Base-by-base conservation (phyloP, 2,113 vertebrate genomes). In the Cyanoderma ruficeps region DNA sequence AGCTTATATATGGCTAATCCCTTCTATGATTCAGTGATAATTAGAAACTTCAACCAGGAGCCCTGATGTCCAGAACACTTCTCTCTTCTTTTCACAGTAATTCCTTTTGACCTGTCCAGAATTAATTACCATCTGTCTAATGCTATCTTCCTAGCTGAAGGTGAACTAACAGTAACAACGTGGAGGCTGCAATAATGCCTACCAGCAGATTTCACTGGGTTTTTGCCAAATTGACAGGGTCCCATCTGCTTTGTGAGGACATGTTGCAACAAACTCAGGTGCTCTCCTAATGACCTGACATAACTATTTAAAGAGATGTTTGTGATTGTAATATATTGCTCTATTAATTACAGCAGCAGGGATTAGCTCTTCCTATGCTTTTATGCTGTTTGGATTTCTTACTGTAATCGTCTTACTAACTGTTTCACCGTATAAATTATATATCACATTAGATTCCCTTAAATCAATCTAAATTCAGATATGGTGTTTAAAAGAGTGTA, bases 91-190 rank as follows among this genome's bases (percentile, higher is more conserved):
- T 90, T 88, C 91, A 83, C 33, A 50, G 30, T 94, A 95, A 93
- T 91, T 94, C 53, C 30, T 95, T 95, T 67, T 96, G 83, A 74
- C 76, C 95, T 92, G 75, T 84, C 91, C 88, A 90, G 80, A 96
- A 96, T 96, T 96, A 95, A 95, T 97, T 94, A 25, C 95, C 93
- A 91, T 96, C 96, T 97, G 96, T 86, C 85, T 89, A 12, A 41
- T 47, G 37, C 33, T 91, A 44, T 17, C 53, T 93, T 87, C 39
- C 68, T 77, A 70, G 39, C n/a, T 91, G 94, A 94, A 96, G 84
- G 74, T 74, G 81, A 96, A 41, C 86, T 91, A 90, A 70, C 37
- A 89, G 42, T 44, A 90, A 46, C 28, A 92, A 74, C 6, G 15
- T 33, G 23, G 80, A 91, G 53, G 17, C 56, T 84, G n/a, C 56